These are phyloP conservation scores for Botia almorhae DNA, from an alignment of 2,797 vertebrate species.

Conservation along the genomic window DNA sequence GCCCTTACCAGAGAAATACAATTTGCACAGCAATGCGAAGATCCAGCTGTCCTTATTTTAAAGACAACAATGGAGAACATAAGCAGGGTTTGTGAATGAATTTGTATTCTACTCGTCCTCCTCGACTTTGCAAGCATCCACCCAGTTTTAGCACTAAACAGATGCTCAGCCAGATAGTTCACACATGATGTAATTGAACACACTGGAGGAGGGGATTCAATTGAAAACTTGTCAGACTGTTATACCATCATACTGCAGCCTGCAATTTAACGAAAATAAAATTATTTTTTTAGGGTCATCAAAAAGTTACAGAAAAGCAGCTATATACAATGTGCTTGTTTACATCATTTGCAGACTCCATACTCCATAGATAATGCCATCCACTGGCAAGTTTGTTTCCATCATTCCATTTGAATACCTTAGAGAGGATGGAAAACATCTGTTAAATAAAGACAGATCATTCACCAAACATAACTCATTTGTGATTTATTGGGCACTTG, in stretches of 20 bases:
- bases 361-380: too few species aligned
- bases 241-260: neutral
- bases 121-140: slow-evolving; percentile 64
- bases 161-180: slow-evolving; percentile 72
- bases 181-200: slow-evolving; percentile 74
- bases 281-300: neutral
- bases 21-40: neutral
- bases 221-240: slow-evolving; percentile 16
- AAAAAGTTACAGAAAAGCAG: neutral
- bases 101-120: slow-evolving; percentile 17
- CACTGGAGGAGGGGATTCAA: slow-evolving; percentile 44
- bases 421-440: neutral
- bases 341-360: too few species aligned
- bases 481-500: neutral
- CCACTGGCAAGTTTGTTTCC: neutral
- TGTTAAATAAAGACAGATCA: slow-evolving; percentile 10
- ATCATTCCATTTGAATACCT: slow-evolving; percentile 5
- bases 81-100: slow-evolving; percentile 7
- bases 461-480: neutral
- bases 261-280: neutral
- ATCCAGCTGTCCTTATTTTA: slow-evolving; percentile 1
- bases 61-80: slow-evolving; percentile 24
- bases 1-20: slow-evolving; percentile 48
- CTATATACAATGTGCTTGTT: neutral
- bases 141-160: slow-evolving; percentile 64